Conservation (phyloP, 2,797 vertebrate genomes). For the Peromyscus aztecus region DNA sequence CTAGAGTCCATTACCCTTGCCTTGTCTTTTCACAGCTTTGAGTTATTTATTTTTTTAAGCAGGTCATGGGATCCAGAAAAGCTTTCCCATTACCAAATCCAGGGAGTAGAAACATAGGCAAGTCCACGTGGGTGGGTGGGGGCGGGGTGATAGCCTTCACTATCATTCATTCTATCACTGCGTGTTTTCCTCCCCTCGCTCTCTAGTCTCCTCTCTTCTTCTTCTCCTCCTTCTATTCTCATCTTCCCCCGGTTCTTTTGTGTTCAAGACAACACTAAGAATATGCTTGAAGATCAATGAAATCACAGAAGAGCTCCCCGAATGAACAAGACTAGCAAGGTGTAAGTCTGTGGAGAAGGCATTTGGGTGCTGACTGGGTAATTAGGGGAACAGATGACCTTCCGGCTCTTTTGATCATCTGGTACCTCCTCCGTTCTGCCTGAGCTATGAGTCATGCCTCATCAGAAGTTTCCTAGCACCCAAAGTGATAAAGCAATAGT, state of each 20-base stretch:
- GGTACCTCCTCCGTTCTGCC: not conserved
- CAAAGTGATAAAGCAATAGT: slow-evolving; percentile 10
- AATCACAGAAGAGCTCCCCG: not conserved
- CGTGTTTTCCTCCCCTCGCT: not conserved
- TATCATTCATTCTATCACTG: not conserved
- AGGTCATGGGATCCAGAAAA: slow-evolving; percentile 27
- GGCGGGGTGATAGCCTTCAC: not conserved
- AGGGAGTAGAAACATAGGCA: not conserved
- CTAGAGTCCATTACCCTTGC: not conserved
- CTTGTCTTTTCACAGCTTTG: not conserved
- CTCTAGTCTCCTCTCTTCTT: not conserved
- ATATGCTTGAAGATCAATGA: not conserved
- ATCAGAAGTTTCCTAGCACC: not conserved
- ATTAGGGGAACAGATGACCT: not conserved
- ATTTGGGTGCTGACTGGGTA: not conserved
- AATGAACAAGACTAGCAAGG: not conserved
- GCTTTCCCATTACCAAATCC: not conserved
- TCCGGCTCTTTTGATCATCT: not conserved
- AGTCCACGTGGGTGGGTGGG: not conserved
- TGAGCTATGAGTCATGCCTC: not conserved
- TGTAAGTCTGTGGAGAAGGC: not conserved
- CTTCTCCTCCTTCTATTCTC: not conserved
- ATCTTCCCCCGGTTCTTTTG: not conserved
- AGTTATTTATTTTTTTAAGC: not conserved
- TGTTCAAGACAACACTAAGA: not conserved